Evolutionary conservation across 2,888 invertebrate genomes (phyloP), one percentile per base, ranked within the genome.

Genomic region (Xylota segnis): DNA sequence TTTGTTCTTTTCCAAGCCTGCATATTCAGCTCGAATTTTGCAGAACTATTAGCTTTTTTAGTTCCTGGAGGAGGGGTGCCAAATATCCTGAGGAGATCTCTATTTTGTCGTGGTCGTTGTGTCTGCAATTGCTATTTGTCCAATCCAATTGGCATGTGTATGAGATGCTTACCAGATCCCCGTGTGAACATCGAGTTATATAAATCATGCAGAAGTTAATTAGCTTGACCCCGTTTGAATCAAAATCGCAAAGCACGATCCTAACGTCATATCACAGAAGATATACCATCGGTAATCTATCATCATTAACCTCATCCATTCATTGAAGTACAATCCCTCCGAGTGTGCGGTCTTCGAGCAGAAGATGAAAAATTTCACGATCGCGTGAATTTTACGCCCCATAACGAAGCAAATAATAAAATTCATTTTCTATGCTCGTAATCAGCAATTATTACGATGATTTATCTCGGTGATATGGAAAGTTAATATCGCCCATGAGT

Each of bases 301-400:
- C 47, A 47, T 23, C 50, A 50, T 50, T 23, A 50, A 50, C 23
- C 50, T 50, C 23, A 4, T 23, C 23, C 18, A 10, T 12, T 50
- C 10, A 23, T 10, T 50, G 23, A 18, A 50, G 12, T 23, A 16
- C 43, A 47, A 34, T 18, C 32, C 52, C 9, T n/a, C 37, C 16
- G 5, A 14, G 18, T 52, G 16, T 56, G 63, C 45, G 63, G 45
- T 54, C 61, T 63, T 43, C 23, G 52, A 40, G 32, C 18, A 32
- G 14, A 45, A 58, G 29, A 12, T 47, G 32, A 71, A 27, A 47
- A 56, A 37, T 65, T 27, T 45, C 16, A 10, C 9, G 14, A 78
- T 78, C 63, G 78, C 83, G 74, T 83, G 83, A 23, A 43, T 72
- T 74, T 74, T 27, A 74, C 43, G 68, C 61, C 50, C 78, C 83